phyloP scores from a whole-genome alignment of 2,888 invertebrate genomes.

The Amiota minor region DNA sequence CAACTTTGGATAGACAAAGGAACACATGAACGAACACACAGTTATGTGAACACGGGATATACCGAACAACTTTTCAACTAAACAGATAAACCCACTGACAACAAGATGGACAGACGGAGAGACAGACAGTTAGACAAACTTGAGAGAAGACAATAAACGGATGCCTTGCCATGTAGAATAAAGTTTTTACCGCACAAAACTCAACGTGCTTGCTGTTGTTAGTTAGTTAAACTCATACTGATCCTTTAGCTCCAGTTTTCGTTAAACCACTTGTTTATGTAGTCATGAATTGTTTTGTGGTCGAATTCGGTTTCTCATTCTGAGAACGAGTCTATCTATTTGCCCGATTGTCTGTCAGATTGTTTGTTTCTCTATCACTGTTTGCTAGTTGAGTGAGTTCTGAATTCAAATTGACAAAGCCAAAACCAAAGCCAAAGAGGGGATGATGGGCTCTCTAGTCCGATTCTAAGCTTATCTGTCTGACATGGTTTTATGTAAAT shows the following conservation, averaged over 20 bases:
- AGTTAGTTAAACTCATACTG: neutral
- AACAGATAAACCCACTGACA: slow-evolving; percentile 3
- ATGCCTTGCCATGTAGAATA: too few species aligned
- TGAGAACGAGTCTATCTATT: neutral
- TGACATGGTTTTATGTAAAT: slow-evolving; percentile 1
- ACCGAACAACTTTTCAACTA: neutral
- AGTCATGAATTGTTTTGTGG: slow-evolving; percentile 57
- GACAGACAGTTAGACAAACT: too few species aligned
- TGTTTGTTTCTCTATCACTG: neutral
- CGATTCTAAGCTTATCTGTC: neutral
- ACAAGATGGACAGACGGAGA: neutral
- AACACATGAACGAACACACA: neutral
- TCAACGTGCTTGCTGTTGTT: too few species aligned
- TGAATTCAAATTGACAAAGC: slow-evolving; percentile 62
- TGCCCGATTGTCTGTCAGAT: neutral
- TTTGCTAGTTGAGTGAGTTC: slow-evolving; percentile 29
- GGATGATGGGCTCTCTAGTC: slow-evolving; percentile 5
- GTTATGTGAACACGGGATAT: neutral
- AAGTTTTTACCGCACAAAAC: too few species aligned
- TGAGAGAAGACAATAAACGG: too few species aligned
- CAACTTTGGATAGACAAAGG: neutral
- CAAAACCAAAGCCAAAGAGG: slow-evolving; percentile 63
- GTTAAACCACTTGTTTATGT: slow-evolving; percentile 25
- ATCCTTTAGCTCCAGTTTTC: neutral
- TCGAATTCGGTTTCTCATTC: slow-evolving; percentile 29